These are phyloP conservation scores for Drosophila nasuta DNA, from an alignment of 1,140 invertebrate species.

Conservation along the genomic window DNA sequence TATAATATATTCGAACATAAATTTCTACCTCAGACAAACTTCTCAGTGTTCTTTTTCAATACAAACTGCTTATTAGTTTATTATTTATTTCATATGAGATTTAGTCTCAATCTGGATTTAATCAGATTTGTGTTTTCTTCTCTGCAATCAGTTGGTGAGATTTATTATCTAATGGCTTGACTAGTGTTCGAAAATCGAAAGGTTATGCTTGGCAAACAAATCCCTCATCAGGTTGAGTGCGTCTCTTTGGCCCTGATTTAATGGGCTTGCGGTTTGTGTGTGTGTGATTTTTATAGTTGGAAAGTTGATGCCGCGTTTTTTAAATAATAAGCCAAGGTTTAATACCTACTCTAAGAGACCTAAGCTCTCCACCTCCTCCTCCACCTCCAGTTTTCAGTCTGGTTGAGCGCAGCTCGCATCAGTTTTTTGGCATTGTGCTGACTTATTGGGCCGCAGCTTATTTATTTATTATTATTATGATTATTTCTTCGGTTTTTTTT, in stretches of 20 bases:
- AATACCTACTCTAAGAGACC: slow-evolving; percentile 5
- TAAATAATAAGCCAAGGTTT: slow-evolving; percentile 32
- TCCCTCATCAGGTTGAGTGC: slow-evolving; percentile 10
- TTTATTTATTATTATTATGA: slow-evolving; percentile 67
- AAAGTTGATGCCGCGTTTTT: slow-evolving; percentile 32
- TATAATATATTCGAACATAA: too few species aligned
- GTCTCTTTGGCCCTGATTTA: slow-evolving; percentile 29
- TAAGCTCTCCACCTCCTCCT: neutral
- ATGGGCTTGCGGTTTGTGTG: slow-evolving; percentile 19
- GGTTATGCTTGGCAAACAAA: slow-evolving; percentile 20
- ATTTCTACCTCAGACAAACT: too few species aligned
- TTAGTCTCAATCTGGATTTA: neutral
- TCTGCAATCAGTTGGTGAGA: neutral
- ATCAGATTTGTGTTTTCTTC: neutral
- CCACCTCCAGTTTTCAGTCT: neutral
- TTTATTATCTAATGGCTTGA: slow-evolving; percentile 8
- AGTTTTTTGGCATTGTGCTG: slow-evolving; percentile 53
- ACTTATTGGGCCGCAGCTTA: slow-evolving; percentile 65
- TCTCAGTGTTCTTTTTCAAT: too few species aligned
- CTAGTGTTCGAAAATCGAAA: slow-evolving; percentile 27
- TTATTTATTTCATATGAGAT: neutral
- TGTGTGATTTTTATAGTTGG: slow-evolving; percentile 43
- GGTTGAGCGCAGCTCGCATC: neutral
- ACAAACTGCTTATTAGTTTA: too few species aligned
- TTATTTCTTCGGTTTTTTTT: slow-evolving; percentile 32